phyloP scores from a whole-genome alignment of 2,113 vertebrate species.

The Oceanodroma tethys region DNA sequence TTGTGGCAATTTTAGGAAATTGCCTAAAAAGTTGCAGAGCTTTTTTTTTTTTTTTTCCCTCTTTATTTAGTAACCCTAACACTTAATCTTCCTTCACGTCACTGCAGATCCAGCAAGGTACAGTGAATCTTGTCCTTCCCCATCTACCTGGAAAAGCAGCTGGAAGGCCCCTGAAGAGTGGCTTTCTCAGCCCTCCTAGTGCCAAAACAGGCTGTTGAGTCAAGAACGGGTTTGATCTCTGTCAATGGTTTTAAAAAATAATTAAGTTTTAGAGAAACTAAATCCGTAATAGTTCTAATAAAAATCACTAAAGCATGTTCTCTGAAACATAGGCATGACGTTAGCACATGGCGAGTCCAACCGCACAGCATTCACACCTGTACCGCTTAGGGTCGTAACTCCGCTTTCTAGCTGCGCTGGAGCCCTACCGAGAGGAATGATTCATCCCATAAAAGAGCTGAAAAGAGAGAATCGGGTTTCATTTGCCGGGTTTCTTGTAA shows the following conservation, averaged over 20 bases:
- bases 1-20: constrained; percentile 5
- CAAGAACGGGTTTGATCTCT: not conserved
- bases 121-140: not conserved
- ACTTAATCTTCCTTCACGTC: not conserved
- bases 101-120: not conserved
- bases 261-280: not conserved
- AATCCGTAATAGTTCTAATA: not conserved
- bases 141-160: not conserved
- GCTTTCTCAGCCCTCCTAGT: not conserved
- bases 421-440: not conserved
- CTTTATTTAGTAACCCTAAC: not conserved
- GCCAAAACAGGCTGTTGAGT: not conserved
- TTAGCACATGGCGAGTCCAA: rapidly evolving
- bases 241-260: not conserved
- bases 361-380: not conserved
- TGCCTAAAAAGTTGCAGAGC: not conserved
- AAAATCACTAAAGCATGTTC: not conserved
- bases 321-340: not conserved
- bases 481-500: not conserved
- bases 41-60: not conserved
- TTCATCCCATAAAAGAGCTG: not conserved
- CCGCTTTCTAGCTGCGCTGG: not conserved
- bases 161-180: not conserved
- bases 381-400: rapidly evolving
- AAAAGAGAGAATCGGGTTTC: not conserved